Base-by-base conservation (phyloP, 2,888 invertebrate species). In the Uropetala carovei region DNA sequence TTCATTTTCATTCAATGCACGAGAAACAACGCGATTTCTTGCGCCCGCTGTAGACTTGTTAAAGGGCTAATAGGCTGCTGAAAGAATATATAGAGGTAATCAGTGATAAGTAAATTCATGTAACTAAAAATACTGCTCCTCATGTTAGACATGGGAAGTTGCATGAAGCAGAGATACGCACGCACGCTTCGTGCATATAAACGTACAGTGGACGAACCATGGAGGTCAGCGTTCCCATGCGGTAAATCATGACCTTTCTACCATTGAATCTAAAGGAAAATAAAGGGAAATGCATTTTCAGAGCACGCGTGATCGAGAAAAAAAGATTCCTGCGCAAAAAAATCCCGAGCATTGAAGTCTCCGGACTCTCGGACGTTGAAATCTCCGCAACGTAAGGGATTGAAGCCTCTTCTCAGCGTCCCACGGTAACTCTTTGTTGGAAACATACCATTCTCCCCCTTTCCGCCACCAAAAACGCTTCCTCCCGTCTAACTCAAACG, bases 51-150 rank as follows among this genome's bases (percentile, higher is more conserved):
- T 27, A 22, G 22, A 75, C 75, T 75, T 75, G 75, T 75, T 75
- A 75, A 75, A 75, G n/a, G 22, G 27, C 75, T 75, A 75, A 75
- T 75, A 75, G 75, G 75, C 75, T 75, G 75, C 75, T 75, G 9
- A 75, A 75, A 75, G 75, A 75, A 75, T 27, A 75, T 75, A 75
- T 75, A 75, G 75, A 75, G 75, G 27, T 75, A 75, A 75, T 75
- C 75, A 75, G 75, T 75, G 75, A 75, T 75, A 27, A 75, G 75
- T 75, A 75, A 75, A 75, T 75, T 75, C 14, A 75, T 75, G 2
- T 27, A 27, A 75, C 16, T 22, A 75, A 75, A 75, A 27, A 27
- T 27, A 27, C 75, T 27, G 75, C 75, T 75, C 75, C 27, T 27
- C 22, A 75, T 75, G 75, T 75, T 75, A 27, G 75, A 27, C 75